Evolutionary conservation across 2,888 invertebrate species (phyloP).

Genomic region (Halocaridina rubra): DNA sequence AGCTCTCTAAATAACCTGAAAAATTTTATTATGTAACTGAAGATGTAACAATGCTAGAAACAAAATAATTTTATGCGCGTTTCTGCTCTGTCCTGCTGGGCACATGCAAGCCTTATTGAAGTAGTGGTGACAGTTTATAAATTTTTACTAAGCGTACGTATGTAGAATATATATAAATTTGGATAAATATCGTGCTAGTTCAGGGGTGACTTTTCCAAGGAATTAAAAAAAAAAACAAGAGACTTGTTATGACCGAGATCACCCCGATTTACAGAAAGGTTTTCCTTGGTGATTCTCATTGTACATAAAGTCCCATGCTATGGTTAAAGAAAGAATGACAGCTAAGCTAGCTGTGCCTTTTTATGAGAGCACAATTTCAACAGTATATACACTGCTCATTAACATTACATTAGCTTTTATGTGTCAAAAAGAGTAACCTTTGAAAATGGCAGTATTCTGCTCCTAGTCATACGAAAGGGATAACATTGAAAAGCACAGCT

Average conservation of each 20-base stretch:
- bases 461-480: too few species aligned
- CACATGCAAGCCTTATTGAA: slow-evolving; percentile 29
- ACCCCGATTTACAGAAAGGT: neutral
- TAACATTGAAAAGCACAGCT: slow-evolving; percentile 30
- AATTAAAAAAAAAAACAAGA: neutral
- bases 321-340: neutral
- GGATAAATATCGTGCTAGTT: neutral
- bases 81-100: slow-evolving; percentile 58
- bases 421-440: too few species aligned
- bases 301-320: slow-evolving; percentile 31
- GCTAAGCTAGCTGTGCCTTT: slow-evolving; percentile 38
- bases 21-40: slow-evolving; percentile 20
- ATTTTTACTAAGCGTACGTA: neutral
- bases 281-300: neutral
- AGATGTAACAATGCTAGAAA: slow-evolving; percentile 23
- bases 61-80: neutral
- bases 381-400: neutral
- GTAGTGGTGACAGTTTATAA: slow-evolving; percentile 23
- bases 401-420: neutral
- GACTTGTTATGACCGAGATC: neutral
- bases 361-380: slow-evolving; percentile 3
- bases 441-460: too few species aligned
- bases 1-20: slow-evolving; percentile 34
- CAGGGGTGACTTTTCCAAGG: neutral
- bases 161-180: too few species aligned